phyloP scores from a whole-genome alignment of 2,888 invertebrate genomes.

The Catotricha subobsoleta region DNA sequence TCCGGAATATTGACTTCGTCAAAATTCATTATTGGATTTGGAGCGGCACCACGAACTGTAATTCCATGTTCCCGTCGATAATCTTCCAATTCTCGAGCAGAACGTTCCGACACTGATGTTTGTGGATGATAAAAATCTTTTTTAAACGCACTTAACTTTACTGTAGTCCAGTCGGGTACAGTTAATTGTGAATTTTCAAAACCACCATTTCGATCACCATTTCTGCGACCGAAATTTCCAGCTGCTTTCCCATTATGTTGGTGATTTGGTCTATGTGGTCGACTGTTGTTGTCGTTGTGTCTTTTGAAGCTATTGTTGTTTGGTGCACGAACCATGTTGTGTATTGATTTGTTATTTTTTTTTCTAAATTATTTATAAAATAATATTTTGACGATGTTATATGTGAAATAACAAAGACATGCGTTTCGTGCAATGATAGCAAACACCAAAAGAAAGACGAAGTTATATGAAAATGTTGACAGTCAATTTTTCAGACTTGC shows the following conservation, averaged over 20 bases:
- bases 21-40: constrained; percentile 60
- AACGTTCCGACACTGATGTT: constrained; percentile 38
- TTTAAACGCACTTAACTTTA: constrained; percentile 49
- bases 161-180: constrained; percentile 34
- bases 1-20: constrained; percentile 65
- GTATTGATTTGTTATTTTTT: neutral
- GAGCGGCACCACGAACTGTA: constrained; percentile 53
- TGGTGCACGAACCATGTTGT: constrained; percentile 4
- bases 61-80: constrained; percentile 51
- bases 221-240: neutral
- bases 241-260: neutral
- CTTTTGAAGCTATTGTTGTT: neutral
- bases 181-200: constrained; percentile 4
- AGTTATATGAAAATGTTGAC: no score
- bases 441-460: constrained; percentile 3
- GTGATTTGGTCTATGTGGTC: neutral
- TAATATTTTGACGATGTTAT: neutral
- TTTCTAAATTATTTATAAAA: neutral
- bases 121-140: constrained; percentile 68
- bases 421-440: constrained; percentile 2
- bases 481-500: no score
- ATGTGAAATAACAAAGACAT: constrained; percentile 3
- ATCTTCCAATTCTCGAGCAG: constrained; percentile 47
- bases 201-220: constrained; percentile 3
- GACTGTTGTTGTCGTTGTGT: neutral